Percentiles rank a stretch among this genome's conserved stretches.
phyloP scores from a whole-genome alignment of 2,888 invertebrate genomes.

The Sphaerophoria rueppellii region DNA sequence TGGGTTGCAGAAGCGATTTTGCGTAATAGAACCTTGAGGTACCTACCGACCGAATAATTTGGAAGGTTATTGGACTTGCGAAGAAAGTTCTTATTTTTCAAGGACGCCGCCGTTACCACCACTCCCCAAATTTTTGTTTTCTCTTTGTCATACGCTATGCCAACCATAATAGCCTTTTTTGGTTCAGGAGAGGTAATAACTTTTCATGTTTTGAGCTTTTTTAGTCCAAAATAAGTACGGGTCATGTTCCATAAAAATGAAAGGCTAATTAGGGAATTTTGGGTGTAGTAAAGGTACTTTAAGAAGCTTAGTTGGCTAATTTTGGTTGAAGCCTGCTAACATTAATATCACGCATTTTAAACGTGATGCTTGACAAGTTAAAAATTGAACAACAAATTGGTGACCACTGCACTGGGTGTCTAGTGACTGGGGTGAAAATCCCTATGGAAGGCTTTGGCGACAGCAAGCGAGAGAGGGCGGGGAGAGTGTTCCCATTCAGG shows the following conservation, averaged over 20 bases:
- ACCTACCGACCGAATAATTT: constrained; percentile 4
- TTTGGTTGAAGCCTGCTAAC: too few relatives aligned
- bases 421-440: too few relatives aligned
- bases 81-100: constrained; percentile 44
- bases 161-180: neutral
- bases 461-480: too few relatives aligned
- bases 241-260: neutral
- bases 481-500: too few relatives aligned
- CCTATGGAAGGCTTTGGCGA: too few relatives aligned
- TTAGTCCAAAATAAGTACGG: neutral
- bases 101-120: constrained; percentile 38
- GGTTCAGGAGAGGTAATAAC: neutral
- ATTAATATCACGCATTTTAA: too few relatives aligned
- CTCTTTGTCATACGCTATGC: neutral
- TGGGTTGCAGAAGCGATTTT: constrained; percentile 47
- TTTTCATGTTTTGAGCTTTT: neutral
- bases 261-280: neutral
- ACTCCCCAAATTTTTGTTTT: constrained; percentile 12
- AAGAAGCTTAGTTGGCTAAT: too few relatives aligned
- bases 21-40: constrained; percentile 46
- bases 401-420: too few relatives aligned
- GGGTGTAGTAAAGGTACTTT: neutral
- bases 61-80: constrained; percentile 34
- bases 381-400: too few relatives aligned
- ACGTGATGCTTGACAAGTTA: too few relatives aligned